Conservation (phyloP, 2,888 invertebrate genomes). For the Thera britannica region DNA sequence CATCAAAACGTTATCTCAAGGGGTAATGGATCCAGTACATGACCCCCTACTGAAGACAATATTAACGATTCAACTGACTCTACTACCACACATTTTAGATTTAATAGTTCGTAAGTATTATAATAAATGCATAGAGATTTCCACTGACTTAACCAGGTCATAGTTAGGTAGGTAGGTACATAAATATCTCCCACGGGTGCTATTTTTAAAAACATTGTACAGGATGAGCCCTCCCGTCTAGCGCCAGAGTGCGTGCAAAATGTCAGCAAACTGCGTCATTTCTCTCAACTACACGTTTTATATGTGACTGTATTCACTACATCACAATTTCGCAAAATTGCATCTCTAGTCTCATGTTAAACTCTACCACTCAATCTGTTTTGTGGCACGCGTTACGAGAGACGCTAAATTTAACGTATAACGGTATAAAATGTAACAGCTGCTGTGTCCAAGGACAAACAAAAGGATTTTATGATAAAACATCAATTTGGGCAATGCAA, state of each 20-base stretch:
- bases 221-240: constrained; percentile 67
- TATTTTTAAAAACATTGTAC: constrained; percentile 75
- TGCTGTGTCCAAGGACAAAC: constrained; percentile 36
- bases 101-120: constrained; percentile 21
- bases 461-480: constrained; percentile 27
- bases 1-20: no score
- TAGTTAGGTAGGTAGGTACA: constrained; percentile 57
- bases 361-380: constrained; percentile 19
- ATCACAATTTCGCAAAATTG: background rate
- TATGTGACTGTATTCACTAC: constrained; percentile 13
- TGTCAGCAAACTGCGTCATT: constrained; percentile 48
- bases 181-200: constrained; percentile 75
- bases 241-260: constrained; percentile 48
- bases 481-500: constrained; percentile 8
- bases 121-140: constrained; percentile 54
- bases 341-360: constrained; percentile 8
- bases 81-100: background rate
- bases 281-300: constrained; percentile 18
- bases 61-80: background rate
- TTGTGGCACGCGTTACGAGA: constrained; percentile 21
- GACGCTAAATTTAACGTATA: constrained; percentile 36
- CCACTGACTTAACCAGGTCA: constrained; percentile 78
- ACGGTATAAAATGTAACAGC: constrained; percentile 36
- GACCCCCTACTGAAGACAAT: no score
- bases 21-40: no score